Evolutionary conservation across 2,113 vertebrate species (phyloP).

Genomic region (Gracilinanus agilis): DNA sequence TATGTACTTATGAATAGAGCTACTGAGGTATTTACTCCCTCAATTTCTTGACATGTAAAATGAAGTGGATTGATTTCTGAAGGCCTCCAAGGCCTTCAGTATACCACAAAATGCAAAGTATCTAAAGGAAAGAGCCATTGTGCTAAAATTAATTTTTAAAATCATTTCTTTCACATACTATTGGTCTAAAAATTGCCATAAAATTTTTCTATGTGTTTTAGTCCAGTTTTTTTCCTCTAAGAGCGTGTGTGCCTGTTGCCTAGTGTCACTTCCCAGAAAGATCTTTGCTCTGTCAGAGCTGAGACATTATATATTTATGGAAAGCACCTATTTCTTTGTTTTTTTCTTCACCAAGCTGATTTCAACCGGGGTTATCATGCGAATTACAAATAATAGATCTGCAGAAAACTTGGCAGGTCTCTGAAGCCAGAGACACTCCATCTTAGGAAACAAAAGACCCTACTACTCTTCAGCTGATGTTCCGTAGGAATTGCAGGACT

Average conservation of each 20-base stretch:
- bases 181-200: background rate
- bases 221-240: background rate
- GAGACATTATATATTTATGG: background rate
- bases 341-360: background rate
- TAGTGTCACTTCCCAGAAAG: background rate
- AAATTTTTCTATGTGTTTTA: background rate
- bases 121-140: background rate
- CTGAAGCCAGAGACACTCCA: background rate
- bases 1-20: background rate
- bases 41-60: background rate
- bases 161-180: background rate
- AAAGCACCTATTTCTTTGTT: constrained; percentile 9
- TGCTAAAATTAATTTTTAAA: background rate
- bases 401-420: background rate
- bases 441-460: background rate
- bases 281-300: background rate
- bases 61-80: background rate
- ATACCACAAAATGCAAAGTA: background rate
- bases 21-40: background rate
- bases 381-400: background rate
- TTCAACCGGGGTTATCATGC: background rate
- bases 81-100: background rate
- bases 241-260: background rate
- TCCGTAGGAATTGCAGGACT: background rate
- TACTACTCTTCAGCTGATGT: background rate